Base-by-base conservation (phyloP, 2,113 vertebrate species). In the Python bivittatus region DNA sequence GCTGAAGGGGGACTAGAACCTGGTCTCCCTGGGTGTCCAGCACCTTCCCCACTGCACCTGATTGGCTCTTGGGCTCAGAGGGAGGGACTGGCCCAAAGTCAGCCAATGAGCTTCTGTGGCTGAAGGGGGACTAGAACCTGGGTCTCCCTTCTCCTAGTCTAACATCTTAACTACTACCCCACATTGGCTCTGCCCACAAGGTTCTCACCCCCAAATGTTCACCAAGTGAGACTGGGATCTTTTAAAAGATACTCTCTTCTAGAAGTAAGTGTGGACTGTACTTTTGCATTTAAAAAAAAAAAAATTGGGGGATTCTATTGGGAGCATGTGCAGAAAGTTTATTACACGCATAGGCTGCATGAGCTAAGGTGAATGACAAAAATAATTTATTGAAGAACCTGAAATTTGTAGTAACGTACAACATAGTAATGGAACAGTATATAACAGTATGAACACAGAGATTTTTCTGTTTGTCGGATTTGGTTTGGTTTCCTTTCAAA, bases 301-400 rank as follows among this genome's bases (percentile, higher is more conserved):
- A 38, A 17, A n/a, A 13, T 3, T 0, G 44, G 22, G 10, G 10
- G 7, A 20, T 57, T 57, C 53, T 38, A 87, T 44, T 6, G 2
- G 12, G 42, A 61, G 87, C 13, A 57, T 53, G 27, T 52, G 42
- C 29, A 29, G 54, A 10, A 23, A 29, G 23, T 84, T 6, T 33
- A 60, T 17, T 1, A 52, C 11, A 86, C 12, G 1, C 15, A 3
- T 12, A 1, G 0, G 0, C 17, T 20, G 23, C 0, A 0, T 0
- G 86, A 56, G 58, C 2, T 42, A 2, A 89, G 88, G 56, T 96
- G 96, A 97, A 95, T 97, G 97, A 97, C 97, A 97, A 97, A 95
- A 98, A 98, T 97, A 97, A 97, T 98, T 98, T 98, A 98, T 98
- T 98, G 97, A 98, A 96, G 97, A 96, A 95, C 98, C 97, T 96